phyloP scores from a whole-genome alignment of 2,113 vertebrate genomes.

The Rhegmatorhina hoffmannsi region DNA sequence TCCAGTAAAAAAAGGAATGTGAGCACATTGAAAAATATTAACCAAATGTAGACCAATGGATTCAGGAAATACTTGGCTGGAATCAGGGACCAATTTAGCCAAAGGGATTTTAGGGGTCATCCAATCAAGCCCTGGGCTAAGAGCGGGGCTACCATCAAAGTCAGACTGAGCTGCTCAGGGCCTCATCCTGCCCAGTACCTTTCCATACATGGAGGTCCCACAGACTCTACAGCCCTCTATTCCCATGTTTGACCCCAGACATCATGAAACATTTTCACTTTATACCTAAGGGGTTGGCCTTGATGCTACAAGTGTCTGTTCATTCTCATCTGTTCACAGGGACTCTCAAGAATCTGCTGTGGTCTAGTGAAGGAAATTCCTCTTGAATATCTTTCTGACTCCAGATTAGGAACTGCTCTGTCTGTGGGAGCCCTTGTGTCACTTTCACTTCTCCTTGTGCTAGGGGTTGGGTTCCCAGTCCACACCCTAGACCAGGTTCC shows the following conservation, averaged over 20 bases:
- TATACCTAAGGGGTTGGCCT: not conserved
- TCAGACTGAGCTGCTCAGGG: not conserved
- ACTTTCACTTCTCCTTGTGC: not conserved
- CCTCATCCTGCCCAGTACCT: not conserved
- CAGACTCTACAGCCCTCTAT: not conserved
- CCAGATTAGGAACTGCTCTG: fast-evolving
- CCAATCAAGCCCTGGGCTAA: not conserved
- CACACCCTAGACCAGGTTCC: not conserved
- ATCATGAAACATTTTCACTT: not conserved
- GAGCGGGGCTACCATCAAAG: not conserved
- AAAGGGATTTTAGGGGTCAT: not conserved
- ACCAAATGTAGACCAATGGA: not conserved
- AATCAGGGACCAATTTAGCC: not conserved
- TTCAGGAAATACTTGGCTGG: not conserved
- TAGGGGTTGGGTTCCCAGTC: not conserved
- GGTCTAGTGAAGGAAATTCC: not conserved
- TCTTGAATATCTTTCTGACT: not conserved
- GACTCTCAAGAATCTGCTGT: not conserved
- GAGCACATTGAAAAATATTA: not conserved
- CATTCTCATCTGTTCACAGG: fast-evolving
- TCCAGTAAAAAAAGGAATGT: not conserved
- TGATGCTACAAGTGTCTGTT: not conserved
- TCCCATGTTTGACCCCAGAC: fast-evolving
- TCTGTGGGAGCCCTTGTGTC: not conserved
- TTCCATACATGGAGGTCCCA: fast-evolving